phyloP scores from a whole-genome alignment of 2,113 vertebrate genomes.

The Cephalopholis sonnerati region DNA sequence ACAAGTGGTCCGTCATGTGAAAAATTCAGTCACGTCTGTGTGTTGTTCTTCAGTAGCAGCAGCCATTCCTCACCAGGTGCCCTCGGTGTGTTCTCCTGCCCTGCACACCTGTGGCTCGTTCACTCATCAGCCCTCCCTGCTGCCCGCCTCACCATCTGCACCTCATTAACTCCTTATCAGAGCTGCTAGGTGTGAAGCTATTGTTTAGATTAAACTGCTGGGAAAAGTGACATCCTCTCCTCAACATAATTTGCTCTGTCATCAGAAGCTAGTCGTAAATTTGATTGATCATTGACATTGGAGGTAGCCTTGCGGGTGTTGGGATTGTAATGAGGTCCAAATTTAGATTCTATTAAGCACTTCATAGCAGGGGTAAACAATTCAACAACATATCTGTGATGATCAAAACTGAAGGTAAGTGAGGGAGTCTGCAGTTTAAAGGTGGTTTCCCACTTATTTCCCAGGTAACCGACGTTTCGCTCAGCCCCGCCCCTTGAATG shows the following conservation, averaged over 20 bases:
- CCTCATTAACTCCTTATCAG: conserved; percentile 2
- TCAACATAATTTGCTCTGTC: background rate
- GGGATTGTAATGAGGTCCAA: background rate
- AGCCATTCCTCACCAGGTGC: background rate
- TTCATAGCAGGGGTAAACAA: background rate
- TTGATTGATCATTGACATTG: background rate
- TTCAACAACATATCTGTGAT: background rate
- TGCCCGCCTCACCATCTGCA: conserved; percentile 16
- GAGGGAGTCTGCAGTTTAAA: no score
- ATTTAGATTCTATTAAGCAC: background rate
- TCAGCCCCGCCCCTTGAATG: no score
- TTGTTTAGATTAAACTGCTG: conserved; percentile 2
- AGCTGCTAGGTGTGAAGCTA: background rate
- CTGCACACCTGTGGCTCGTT: conserved; percentile 4
- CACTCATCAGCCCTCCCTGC: background rate
- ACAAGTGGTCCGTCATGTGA: background rate
- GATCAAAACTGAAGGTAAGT: background rate
- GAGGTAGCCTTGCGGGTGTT: background rate
- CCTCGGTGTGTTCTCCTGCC: background rate
- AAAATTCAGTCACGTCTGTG: background rate
- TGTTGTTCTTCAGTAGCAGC: background rate
- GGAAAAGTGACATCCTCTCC: background rate
- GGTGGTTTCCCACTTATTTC: no score
- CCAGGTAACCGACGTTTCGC: no score
- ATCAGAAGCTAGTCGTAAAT: background rate